Evolutionary conservation across 2,888 invertebrate species (phyloP).

Genomic region (Deilephila porcellus): DNA sequence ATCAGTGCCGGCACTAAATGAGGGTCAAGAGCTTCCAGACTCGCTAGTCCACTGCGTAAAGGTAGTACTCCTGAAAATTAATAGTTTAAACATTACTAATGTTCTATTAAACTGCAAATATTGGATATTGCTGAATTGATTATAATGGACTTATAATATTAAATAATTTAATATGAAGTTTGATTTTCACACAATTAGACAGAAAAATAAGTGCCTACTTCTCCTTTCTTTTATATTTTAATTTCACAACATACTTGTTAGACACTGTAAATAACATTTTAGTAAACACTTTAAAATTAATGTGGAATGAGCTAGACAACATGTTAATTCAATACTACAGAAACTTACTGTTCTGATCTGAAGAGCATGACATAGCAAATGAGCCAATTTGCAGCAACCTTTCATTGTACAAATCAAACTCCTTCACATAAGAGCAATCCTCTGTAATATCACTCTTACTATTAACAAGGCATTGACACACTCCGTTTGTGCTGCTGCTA

Average conservation of each 20-base stretch:
- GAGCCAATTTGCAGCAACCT: constrained; percentile 88
- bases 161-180: too few species aligned
- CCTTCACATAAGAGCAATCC: constrained; percentile 81
- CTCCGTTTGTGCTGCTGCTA: constrained; percentile 41
- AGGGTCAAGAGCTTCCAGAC: constrained; percentile 87
- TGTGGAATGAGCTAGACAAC: too few species aligned
- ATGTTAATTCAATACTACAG: too few species aligned
- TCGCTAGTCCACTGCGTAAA: constrained; percentile 87
- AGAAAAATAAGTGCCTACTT: too few species aligned
- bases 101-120: neutral
- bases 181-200: too few species aligned
- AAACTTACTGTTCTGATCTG: constrained; percentile 72
- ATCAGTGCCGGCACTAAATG: constrained; percentile 87
- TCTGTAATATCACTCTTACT: constrained; percentile 62
- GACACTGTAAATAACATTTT: too few species aligned
- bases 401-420: constrained; percentile 88
- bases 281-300: too few species aligned
- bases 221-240: too few species aligned
- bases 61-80: constrained; percentile 81
- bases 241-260: too few species aligned
- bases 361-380: constrained; percentile 87
- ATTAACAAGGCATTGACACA: constrained; percentile 55
- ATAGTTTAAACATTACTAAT: neutral
- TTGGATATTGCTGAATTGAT: too few species aligned
- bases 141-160: too few species aligned